Evolutionary conservation across 2,797 vertebrate species (phyloP), one percentile per base, ranked within the genome.

Genomic region (Valencia hispanica): DNA sequence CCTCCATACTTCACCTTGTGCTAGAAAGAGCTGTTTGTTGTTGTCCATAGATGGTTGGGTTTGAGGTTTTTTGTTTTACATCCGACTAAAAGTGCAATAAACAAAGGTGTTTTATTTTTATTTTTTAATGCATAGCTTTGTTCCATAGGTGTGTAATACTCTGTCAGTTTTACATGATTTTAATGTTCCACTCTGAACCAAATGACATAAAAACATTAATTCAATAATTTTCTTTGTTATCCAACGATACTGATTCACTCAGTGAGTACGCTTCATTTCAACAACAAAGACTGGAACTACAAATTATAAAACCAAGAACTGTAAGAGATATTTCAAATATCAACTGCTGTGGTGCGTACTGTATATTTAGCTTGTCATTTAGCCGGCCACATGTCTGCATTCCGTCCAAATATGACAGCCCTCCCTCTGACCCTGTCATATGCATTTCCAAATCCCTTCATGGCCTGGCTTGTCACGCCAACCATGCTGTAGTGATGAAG

Each of bases 401-500:
- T 86, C 70, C 75, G 65, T 1, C 63, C 70, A 59, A 41, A 34
- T 68, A 68, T 3, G 32, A 61, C 39, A 27, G 68, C 76, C 77
- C 74, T 74, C 76, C 11, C 74, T n/a, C 3, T 78, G 77, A 86
- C 70, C 86, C 75, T 25, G 9, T 59, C 74, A n/a, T 73, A 77
- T 73, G 17, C 78, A 79, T 77, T 76, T 77, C 78, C 75, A 79
- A 86, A 74, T 82, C 87, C 87, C 81, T 81, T 86, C 83, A 87
- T 80, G 87, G 84, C 71, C 80, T 57, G 68, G 9, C 74, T 79
- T 80, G 86, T 88, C 85, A 86, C 70, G 70, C 79, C 51, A 39
- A 66, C 79, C 10, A 39, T 47, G 47, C 72, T n/a, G 32, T 22
- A n/a, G 75, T 73, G 79, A 85, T 88, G 79, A 75, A 86, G 85